Percentiles rank a stretch among this genome's conserved stretches.
Conservation (phyloP, 2,797 vertebrate species). For the Cephalopachus bancanus region DNA sequence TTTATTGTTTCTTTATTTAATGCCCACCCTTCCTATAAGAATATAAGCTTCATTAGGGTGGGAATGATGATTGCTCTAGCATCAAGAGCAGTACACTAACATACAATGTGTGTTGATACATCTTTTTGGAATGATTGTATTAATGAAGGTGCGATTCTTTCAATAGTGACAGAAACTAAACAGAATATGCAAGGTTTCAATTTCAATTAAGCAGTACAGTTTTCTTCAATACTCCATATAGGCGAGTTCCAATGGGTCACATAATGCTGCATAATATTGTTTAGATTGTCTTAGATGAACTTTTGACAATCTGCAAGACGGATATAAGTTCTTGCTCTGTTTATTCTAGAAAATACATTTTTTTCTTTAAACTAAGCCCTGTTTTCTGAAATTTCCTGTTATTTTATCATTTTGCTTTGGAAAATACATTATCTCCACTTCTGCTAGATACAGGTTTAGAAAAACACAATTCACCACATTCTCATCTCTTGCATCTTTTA, state of each 20-base stretch:
- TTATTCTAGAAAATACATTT: conserved; percentile 6
- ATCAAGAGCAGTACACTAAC: not conserved
- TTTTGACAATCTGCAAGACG: not conserved
- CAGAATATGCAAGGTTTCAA: not conserved
- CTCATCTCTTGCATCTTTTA: conserved; percentile 12
- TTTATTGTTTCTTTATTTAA: not conserved
- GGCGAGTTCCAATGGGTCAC: not conserved
- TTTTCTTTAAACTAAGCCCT: conserved; percentile 26
- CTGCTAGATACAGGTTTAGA: not conserved
- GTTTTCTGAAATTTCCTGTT: conserved; percentile 31
- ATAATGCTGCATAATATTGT: not conserved
- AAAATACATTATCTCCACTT: conserved; percentile 4
- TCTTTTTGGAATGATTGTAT: not conserved
- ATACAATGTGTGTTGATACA: not conserved
- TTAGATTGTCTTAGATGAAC: not conserved
- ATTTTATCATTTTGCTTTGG: conserved; percentile 26
- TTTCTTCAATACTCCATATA: not conserved
- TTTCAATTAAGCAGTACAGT: not conserved
- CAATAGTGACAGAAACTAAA: not conserved
- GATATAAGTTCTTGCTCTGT: conserved; percentile 1
- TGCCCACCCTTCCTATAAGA: not conserved
- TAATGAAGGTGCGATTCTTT: not conserved
- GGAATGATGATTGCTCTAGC: not conserved
- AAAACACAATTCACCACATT: not conserved
- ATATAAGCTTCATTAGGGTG: not conserved